Evolutionary conservation across 2,888 invertebrate genomes (phyloP), one percentile per base, ranked within the genome.

Genomic region (Tetheella fluctuosa): DNA sequence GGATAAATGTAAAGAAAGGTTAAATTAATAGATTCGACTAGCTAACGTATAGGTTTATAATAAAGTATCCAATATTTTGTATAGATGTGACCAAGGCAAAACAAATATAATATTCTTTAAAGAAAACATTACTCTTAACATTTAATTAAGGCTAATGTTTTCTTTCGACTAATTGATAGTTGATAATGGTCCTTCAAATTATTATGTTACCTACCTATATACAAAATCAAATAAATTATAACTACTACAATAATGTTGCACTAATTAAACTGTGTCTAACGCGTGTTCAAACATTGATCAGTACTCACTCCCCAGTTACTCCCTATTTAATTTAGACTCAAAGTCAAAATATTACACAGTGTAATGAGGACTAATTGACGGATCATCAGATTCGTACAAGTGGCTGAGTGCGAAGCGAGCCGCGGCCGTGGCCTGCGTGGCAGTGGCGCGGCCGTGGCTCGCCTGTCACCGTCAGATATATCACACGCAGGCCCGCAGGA

Each of bases 401-500:
- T 48, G 48, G 48, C 1, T 17, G 42, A 42, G 39, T 53, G 25
- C n/a, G n/a, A 13, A 13, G 13, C 12, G 13, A 28, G 10, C 2
- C 53, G 56, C 53, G n/a, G 48, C 13, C 30, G 52, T 39, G 23
- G 28, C 13, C 25, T 48, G 39, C 53, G 59, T 55, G 52, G 57
- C 42, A 20, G 23, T n/a, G 42, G 58, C 60, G 61, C 63, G 59
- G 52, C 62, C 59, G 67, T 54, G 64, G 63, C 62, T 62, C 58
- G 56, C 63, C 64, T 69, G 75, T 72, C 74, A 71, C 65, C 69
- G 70, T 63, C 78, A 77, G 76, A 68, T 69, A 71, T 71, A 70
- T 74, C 79, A 78, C 66, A 63, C 66, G 68, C 76, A 76, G 75
- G 74, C 64, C 69, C 66, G 72, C 68, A 70, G 71, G 71, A 76